A percentile compares a stretch with the other conserved stretches of the same genome.
These are phyloP conservation scores for Nymphalis urticae DNA, from an alignment of 2,888 invertebrate genomes.

Conservation along the genomic window DNA sequence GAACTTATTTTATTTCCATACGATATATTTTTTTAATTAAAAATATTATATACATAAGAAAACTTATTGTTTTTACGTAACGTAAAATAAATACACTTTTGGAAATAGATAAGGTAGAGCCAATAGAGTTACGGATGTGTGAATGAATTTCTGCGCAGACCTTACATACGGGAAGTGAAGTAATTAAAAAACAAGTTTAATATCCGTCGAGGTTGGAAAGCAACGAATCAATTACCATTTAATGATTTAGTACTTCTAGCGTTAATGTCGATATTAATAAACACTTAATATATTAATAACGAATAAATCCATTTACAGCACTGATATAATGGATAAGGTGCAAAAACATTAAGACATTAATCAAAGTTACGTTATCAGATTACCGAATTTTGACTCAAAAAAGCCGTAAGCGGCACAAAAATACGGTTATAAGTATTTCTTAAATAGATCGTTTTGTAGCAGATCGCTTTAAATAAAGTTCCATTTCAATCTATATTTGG, in stretches of 20 bases:
- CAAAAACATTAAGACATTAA: no score
- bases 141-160: slow-evolving; percentile 20
- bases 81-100: background rate
- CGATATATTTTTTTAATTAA: background rate
- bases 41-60: background rate
- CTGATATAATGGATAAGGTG: no score
- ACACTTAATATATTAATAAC: slow-evolving; percentile 5
- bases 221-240: slow-evolving; percentile 28
- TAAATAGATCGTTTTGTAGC: no score
- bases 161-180: slow-evolving; percentile 38
- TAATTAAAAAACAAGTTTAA: slow-evolving; percentile 41
- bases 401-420: no score
- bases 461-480: no score
- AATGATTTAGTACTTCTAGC: slow-evolving; percentile 8
- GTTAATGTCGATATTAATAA: background rate
- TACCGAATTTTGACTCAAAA: no score
- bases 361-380: no score
- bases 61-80: background rate
- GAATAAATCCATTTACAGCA: no score
- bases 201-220: slow-evolving; percentile 39
- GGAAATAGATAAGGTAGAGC: background rate
- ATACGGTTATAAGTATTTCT: no score
- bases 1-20: background rate
- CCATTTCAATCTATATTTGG: no score
- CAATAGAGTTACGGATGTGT: slow-evolving; percentile 24